Evolutionary conservation across 2,113 vertebrate genomes (phyloP).

Genomic region (Plotosus lineatus): DNA sequence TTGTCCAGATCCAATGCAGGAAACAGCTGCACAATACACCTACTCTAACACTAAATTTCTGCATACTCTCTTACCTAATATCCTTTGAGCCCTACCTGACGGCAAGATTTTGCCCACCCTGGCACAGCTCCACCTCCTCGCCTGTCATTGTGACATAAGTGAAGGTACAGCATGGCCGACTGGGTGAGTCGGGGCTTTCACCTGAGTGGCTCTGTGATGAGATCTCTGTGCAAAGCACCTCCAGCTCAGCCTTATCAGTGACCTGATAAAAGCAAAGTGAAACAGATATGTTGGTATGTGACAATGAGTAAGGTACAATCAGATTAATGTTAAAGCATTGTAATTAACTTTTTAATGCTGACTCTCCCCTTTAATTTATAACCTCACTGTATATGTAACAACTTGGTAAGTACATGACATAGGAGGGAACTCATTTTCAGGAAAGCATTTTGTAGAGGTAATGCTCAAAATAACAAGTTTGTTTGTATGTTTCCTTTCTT

Average conservation of each 20-base stretch:
- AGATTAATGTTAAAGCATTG: neutral
- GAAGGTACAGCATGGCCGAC: constrained; percentile 90
- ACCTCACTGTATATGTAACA: too few relatives aligned
- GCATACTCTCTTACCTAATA: neutral
- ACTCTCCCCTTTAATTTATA: too few relatives aligned
- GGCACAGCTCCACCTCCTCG: constrained; percentile 93
- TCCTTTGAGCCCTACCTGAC: constrained; percentile 76
- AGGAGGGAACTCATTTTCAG: neutral
- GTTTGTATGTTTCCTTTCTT: neutral
- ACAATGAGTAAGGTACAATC: neutral
- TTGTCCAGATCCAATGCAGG: too few relatives aligned
- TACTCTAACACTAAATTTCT: neutral
- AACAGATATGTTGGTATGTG: neutral
- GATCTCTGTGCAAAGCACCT: constrained; percentile 90
- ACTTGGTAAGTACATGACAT: neutral
- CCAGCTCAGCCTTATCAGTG: constrained; percentile 86
- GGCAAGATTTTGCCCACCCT: constrained; percentile 81
- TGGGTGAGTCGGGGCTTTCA: constrained; percentile 92
- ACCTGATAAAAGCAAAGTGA: constrained; percentile 69
- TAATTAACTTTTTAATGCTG: neutral
- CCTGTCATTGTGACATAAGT: constrained; percentile 91
- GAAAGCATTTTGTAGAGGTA: neutral
- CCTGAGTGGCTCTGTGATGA: constrained; percentile 87
- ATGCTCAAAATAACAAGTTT: neutral
- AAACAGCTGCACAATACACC: neutral